A percentile compares a stretch with the other conserved stretches of the same genome.
phyloP scores from a whole-genome alignment of 2,113 vertebrate species.

The Embiotoca jacksoni region DNA sequence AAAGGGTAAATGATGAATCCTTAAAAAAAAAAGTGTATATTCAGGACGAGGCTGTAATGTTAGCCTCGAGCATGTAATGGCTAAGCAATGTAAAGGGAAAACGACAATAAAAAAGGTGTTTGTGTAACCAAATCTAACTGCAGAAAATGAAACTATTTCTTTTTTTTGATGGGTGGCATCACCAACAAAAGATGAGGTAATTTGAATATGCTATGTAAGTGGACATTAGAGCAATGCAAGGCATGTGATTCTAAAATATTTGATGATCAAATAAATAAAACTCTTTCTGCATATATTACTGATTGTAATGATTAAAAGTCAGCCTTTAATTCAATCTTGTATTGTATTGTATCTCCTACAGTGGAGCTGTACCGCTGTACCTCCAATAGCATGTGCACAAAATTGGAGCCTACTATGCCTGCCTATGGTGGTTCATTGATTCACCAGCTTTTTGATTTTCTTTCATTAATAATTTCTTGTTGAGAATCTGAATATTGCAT shows the following conservation, averaged over 20 bases:
- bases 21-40: no score
- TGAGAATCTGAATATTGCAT: neutral
- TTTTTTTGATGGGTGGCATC: no score
- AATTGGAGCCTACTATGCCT: neutral
- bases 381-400: neutral
- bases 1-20: conserved; percentile 2
- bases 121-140: no score
- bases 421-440: neutral
- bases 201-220: neutral
- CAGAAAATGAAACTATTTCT: no score
- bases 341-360: neutral
- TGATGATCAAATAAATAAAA: neutral
- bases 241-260: neutral
- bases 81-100: no score
- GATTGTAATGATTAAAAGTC: neutral
- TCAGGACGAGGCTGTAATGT: no score
- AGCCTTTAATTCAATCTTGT: neutral
- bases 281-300: neutral
- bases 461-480: neutral
- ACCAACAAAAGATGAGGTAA: neutral
- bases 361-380: neutral
- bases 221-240: neutral
- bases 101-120: no score
- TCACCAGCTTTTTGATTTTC: neutral
- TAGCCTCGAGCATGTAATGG: no score